Evolutionary conservation across 2,113 vertebrate species (phyloP).

Genomic region (Nansenia antarctica): DNA sequence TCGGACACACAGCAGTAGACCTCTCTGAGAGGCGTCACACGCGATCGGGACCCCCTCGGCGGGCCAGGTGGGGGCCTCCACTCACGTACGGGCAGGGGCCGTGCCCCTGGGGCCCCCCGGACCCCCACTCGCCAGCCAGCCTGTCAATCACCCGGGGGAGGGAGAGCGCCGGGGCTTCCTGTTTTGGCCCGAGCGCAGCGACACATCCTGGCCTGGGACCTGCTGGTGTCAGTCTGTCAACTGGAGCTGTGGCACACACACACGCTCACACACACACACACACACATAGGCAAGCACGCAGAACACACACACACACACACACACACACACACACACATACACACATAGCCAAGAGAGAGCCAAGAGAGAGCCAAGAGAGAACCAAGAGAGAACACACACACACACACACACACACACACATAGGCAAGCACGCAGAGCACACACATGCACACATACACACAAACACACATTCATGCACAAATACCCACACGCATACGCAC

Average conservation of each 20-base stretch:
- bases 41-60: conserved; percentile 64
- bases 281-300: neutral
- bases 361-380: too few species aligned
- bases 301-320: conserved; percentile 10
- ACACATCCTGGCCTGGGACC: conserved; percentile 76
- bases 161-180: conserved; percentile 77
- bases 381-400: too few species aligned
- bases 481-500: too few species aligned
- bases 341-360: too few species aligned
- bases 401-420: neutral
- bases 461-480: conserved; percentile 2
- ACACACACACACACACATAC: neutral
- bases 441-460: conserved; percentile 3
- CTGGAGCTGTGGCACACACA: conserved; percentile 12
- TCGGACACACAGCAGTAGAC: conserved; percentile 46
- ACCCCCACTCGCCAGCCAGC: conserved; percentile 63
- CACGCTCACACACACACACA: neutral
- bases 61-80: conserved; percentile 66
- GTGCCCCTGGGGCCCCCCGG: conserved; percentile 44
- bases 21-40: conserved; percentile 57
- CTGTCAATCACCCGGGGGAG: conserved; percentile 70
- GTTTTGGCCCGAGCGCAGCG: conserved; percentile 81
- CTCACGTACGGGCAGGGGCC: conserved; percentile 51
- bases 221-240: conserved; percentile 71
- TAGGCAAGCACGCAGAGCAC: conserved; percentile 11